These are phyloP conservation scores for Macroteleia sp. DNA, from an alignment of 2,888 invertebrate species.

Conservation along the genomic window DNA sequence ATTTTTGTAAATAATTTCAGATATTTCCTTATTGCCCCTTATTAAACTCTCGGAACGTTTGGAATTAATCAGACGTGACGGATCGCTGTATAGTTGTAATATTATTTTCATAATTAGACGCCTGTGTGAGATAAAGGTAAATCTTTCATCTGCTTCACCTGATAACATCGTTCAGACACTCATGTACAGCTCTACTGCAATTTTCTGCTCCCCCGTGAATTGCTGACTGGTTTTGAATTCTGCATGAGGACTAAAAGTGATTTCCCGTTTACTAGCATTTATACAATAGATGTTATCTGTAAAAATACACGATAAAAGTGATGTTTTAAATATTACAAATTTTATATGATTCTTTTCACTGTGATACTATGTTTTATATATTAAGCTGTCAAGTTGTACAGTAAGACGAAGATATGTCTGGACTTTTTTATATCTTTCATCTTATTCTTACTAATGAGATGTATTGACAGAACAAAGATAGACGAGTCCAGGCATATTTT, in stretches of 20 bases:
- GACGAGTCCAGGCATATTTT: too few relatives aligned
- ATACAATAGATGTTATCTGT: too few relatives aligned
- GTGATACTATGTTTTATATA: too few relatives aligned
- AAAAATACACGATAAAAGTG: too few relatives aligned
- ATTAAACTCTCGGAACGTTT: conserved; percentile 5
- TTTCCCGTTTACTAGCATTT: conserved; percentile 5
- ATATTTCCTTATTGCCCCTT: conserved; percentile 37
- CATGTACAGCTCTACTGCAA: conserved; percentile 22
- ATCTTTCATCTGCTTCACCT: conserved; percentile 23
- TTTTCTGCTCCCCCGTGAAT: conserved; percentile 36
- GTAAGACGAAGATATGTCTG: too few relatives aligned
- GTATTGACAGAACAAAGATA: too few relatives aligned
- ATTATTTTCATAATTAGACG: conserved; percentile 47
- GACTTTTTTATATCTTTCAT: too few relatives aligned
- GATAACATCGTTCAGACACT: conserved; percentile 34
- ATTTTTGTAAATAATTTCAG: conserved; percentile 2
- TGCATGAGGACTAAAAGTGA: conserved; percentile 3
- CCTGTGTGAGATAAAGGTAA: conserved; percentile 24
- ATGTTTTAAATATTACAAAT: too few relatives aligned
- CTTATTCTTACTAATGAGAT: too few relatives aligned
- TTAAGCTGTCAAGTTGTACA: too few relatives aligned
- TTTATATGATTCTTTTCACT: too few relatives aligned
- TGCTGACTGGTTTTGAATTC: conserved; percentile 3
- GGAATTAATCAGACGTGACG: conserved; percentile 27
- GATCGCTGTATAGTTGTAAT: conserved; percentile 32